A percentile compares a stretch with the other conserved stretches of the same genome.
Conservation (phyloP, 2,113 vertebrate genomes). For the Petaurus breviceps region DNA sequence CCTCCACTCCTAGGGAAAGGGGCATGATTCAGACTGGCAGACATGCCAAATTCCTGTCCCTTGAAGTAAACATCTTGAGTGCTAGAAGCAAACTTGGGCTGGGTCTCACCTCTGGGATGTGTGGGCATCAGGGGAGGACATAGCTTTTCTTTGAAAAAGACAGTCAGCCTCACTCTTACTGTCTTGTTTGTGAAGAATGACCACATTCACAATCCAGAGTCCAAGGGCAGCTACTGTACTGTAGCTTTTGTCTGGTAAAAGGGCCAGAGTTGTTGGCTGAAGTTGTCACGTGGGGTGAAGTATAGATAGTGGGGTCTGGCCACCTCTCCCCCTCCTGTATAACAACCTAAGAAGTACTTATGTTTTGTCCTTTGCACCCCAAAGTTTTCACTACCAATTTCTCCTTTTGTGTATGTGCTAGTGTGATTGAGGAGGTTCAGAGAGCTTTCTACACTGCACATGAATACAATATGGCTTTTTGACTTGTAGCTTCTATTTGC, state of each 20-base stretch:
- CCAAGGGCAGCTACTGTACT: background rate
- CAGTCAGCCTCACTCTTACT: background rate
- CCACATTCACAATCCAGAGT: background rate
- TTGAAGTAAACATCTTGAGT: background rate
- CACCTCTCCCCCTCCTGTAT: background rate
- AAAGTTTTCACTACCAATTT: too few species aligned
- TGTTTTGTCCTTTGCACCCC: too few species aligned
- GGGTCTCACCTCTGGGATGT: background rate
- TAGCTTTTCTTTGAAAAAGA: background rate
- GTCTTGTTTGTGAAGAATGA: background rate
- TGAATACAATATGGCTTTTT: background rate
- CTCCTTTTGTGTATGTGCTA: background rate
- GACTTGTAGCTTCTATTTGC: background rate
- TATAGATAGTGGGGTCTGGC: background rate
- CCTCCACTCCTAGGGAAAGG: accelerated
- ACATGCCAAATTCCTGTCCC: background rate
- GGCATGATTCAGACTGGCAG: background rate
- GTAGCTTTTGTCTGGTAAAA: background rate
- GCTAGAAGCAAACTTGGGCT: background rate
- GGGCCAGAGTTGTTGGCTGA: background rate
- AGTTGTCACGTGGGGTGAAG: background rate
- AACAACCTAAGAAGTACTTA: background rate
- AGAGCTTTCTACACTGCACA: background rate
- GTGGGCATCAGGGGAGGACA: background rate
- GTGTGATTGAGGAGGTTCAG: background rate